These are phyloP conservation scores for Acromyrmex charruanus DNA, from an alignment of 1,140 invertebrate genomes.

Conservation along the genomic window DNA sequence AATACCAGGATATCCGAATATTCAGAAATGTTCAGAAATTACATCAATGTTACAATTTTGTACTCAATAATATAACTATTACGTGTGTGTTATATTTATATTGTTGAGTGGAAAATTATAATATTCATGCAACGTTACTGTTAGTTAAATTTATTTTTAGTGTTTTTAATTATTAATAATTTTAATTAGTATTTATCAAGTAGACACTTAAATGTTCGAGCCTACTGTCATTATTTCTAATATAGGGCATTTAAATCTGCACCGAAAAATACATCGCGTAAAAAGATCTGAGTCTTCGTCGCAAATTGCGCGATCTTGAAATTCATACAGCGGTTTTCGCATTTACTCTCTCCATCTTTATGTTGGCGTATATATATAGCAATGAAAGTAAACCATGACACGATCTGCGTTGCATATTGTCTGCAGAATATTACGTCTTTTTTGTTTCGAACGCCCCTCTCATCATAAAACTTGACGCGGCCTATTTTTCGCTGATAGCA, in stretches of 20 bases:
- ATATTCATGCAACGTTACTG: too few species aligned
- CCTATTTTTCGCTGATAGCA: conserved; percentile 6
- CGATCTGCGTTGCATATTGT: neutral
- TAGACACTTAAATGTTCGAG: too few species aligned
- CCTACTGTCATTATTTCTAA: neutral
- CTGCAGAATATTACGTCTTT: neutral
- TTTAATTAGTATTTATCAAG: too few species aligned
- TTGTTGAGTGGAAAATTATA: too few species aligned
- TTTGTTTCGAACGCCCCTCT: neutral
- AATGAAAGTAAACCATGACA: neutral
- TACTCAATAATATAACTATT: too few species aligned
- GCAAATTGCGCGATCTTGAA: neutral
- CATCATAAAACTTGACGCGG: neutral
- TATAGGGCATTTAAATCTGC: neutral
- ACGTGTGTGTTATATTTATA: too few species aligned
- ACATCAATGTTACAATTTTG: too few species aligned
- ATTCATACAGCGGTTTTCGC: neutral
- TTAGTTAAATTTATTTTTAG: too few species aligned
- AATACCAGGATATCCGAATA: neutral
- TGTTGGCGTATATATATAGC: neutral
- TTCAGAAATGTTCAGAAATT: neutral
- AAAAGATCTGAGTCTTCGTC: neutral
- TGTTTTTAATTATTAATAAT: too few species aligned
- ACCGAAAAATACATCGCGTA: neutral
- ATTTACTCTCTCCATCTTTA: neutral